A percentile compares a stretch with the other conserved stretches of the same genome.
Conservation (phyloP, 2,113 vertebrate species). For the Hassar affinis region DNA sequence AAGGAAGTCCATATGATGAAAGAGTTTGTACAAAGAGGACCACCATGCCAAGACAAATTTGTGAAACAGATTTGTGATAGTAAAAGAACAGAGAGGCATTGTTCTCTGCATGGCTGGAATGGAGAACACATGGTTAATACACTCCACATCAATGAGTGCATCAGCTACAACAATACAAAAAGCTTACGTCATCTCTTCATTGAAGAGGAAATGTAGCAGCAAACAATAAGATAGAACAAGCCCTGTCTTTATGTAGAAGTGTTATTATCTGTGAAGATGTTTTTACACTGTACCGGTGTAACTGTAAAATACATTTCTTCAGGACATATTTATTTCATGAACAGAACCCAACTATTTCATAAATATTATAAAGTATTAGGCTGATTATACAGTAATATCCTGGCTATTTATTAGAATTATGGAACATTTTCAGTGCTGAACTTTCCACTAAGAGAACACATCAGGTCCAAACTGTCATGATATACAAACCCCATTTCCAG, state of each 20-base stretch:
- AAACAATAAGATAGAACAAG: conserved; percentile 1
- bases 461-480: not conserved
- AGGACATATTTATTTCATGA: not conserved
- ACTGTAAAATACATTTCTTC: not conserved
- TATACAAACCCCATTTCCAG: not conserved
- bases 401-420: not conserved
- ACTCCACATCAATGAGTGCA: conserved; percentile 25
- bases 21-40: not conserved
- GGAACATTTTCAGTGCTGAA: not conserved
- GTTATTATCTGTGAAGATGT: not conserved
- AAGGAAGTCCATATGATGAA: conserved; percentile 12
- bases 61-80: conserved; percentile 5
- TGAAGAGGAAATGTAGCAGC: conserved; percentile 18
- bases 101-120: conserved; percentile 10
- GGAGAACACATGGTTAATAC: conserved; percentile 26
- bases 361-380: not conserved
- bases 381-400: not conserved
- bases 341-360: not conserved
- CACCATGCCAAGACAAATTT: not conserved
- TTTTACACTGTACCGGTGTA: not conserved
- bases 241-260: not conserved
- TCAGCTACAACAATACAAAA: conserved; percentile 3
- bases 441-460: not conserved
- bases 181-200: conserved; percentile 18
- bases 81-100: conserved; percentile 39